phyloP scores from a whole-genome alignment of 2,888 invertebrate species.

The Cheilosia pagana region DNA sequence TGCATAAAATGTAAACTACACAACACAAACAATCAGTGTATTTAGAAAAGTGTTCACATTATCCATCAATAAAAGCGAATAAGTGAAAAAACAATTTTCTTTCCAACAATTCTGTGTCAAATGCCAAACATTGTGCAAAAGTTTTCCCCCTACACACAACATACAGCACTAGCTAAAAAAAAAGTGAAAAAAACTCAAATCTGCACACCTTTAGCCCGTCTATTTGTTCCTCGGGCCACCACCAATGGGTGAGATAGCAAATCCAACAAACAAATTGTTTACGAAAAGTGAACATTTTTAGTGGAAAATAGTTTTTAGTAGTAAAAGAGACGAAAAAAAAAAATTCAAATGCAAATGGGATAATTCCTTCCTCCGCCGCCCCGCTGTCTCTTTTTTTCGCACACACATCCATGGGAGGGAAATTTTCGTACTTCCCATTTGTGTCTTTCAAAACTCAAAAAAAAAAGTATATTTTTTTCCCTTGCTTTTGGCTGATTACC shows the following conservation, averaged over 20 bases:
- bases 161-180: conserved; percentile 29
- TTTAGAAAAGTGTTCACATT: conserved; percentile 45
- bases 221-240: conserved; percentile 17
- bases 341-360: conserved; percentile 67
- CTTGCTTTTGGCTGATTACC: conserved; percentile 47
- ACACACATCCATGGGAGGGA: conserved; percentile 46
- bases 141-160: conserved; percentile 56
- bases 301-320: conserved; percentile 44
- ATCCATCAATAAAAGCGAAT: conserved; percentile 29
- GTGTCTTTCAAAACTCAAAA: conserved; percentile 41
- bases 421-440: conserved; percentile 58
- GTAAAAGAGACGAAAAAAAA: conserved; percentile 35
- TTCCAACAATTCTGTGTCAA: conserved; percentile 60
- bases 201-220: conserved; percentile 30
- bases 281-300: conserved; percentile 65
- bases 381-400: conserved; percentile 60
- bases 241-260: conserved; percentile 55
- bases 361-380: conserved; percentile 55
- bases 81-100: conserved; percentile 29
- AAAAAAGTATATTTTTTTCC: conserved; percentile 32
- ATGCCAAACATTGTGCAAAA: conserved; percentile 75
- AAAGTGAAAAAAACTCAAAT: conserved; percentile 27
- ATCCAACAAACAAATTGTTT: conserved; percentile 61
- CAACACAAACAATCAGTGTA: conserved; percentile 56
- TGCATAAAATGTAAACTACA: conserved; percentile 48